Evolutionary conservation across 2,888 invertebrate genomes (phyloP).

Genomic region (Rhamnusium bicolor): DNA sequence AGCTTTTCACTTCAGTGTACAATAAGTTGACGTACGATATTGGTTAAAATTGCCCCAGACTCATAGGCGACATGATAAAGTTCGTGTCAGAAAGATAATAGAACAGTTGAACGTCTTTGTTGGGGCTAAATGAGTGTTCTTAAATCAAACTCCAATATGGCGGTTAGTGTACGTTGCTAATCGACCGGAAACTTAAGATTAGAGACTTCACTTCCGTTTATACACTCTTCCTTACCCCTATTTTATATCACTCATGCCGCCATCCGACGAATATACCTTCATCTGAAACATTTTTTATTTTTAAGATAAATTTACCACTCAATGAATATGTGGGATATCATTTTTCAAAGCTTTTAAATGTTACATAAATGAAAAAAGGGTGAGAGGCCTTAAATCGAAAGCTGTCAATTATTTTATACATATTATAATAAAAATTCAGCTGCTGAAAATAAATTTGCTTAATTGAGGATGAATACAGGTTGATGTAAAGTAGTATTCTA

Average conservation of each 20-base stretch:
- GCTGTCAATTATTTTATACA: neutral
- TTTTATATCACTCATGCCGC: constrained; percentile 44
- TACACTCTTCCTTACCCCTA: constrained; percentile 33
- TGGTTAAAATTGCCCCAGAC: constrained; percentile 63
- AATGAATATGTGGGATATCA: constrained; percentile 42
- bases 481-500: too few species aligned
- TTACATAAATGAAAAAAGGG: neutral
- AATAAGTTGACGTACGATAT: constrained; percentile 64
- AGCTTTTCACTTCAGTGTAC: constrained; percentile 60
- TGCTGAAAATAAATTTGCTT: too few species aligned
- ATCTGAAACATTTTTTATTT: constrained; percentile 39
- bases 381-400: neutral
- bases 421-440: neutral
- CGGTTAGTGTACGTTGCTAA: constrained; percentile 70
- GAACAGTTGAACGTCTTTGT: constrained; percentile 70
- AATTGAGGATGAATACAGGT: too few species aligned
- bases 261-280: constrained; percentile 41
- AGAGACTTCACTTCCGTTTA: constrained; percentile 61
- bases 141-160: constrained; percentile 73
- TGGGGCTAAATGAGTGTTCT: constrained; percentile 71
- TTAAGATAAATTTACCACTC: constrained; percentile 41
- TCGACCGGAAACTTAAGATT: constrained; percentile 72
- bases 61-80: constrained; percentile 65
- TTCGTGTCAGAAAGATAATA: constrained; percentile 69
- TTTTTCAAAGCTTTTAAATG: constrained; percentile 39